Conservation (phyloP, 1,140 invertebrate genomes). For the Chironomus tepperi region DNA sequence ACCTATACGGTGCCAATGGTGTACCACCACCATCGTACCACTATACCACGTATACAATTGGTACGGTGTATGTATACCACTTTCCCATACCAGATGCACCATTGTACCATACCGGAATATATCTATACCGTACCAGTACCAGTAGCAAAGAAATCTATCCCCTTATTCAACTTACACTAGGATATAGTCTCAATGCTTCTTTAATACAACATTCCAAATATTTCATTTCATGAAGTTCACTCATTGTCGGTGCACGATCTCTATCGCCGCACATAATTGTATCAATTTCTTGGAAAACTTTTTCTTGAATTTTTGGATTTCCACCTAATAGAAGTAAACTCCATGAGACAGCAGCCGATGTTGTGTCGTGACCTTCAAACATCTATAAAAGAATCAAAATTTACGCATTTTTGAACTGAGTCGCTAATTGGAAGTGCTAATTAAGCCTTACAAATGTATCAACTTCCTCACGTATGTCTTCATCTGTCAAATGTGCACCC, state of each 20-base stretch:
- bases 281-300: conserved; percentile 55
- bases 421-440: neutral
- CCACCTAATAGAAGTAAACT: conserved; percentile 56
- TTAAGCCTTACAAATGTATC: conserved; percentile 64
- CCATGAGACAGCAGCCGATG: conserved; percentile 56
- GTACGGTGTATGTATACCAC: too few relatives aligned
- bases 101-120: too few relatives aligned
- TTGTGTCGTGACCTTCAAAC: conserved; percentile 66
- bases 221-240: conserved; percentile 56
- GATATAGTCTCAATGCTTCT: conserved; percentile 56
- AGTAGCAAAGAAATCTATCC: neutral
- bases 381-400: neutral
- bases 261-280: conserved; percentile 47
- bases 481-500: conserved; percentile 47
- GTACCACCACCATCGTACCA: too few relatives aligned
- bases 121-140: too few relatives aligned
- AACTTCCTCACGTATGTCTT: conserved; percentile 71
- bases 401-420: neutral
- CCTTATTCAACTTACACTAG: conserved; percentile 46
- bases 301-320: conserved; percentile 53
- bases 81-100: too few relatives aligned
- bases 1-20: too few relatives aligned
- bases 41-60: too few relatives aligned
- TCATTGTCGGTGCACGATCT: conserved; percentile 45
- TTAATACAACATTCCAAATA: conserved; percentile 67